Conservation (phyloP, 1,140 invertebrate species). For the Papilio xuthus region DNA sequence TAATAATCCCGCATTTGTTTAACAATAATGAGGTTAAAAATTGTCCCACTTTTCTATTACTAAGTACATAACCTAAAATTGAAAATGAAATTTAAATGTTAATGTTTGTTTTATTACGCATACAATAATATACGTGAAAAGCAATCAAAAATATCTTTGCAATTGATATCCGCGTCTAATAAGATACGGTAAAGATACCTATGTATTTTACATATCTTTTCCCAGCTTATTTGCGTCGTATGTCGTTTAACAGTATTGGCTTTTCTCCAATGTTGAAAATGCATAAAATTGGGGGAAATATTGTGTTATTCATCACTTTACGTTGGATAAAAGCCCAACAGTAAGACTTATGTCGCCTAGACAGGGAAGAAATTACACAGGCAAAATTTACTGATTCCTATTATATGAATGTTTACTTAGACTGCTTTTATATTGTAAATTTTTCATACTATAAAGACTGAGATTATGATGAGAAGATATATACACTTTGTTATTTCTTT, state of each 20-base stretch:
- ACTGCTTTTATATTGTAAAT: not conserved
- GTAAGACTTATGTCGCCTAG: not conserved
- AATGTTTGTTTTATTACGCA: too few relatives aligned
- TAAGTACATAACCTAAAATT: too few relatives aligned
- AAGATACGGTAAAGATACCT: not conserved
- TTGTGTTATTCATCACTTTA: not conserved
- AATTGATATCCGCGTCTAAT: not conserved
- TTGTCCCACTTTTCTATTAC: not conserved
- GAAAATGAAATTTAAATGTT: too few relatives aligned
- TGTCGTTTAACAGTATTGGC: not conserved
- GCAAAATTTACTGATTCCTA: too few relatives aligned
- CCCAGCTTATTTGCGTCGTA: not conserved
- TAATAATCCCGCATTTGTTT: slow-evolving; percentile 1
- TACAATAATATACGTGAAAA: too few relatives aligned
- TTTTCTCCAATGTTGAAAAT: slow-evolving; percentile 9
- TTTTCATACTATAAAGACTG: too few relatives aligned
- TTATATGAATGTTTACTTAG: not conserved
- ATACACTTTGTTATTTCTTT: not conserved
- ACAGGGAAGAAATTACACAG: not conserved
- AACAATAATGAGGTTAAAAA: not conserved
- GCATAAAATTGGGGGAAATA: not conserved
- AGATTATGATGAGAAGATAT: not conserved
- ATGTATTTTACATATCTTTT: not conserved
- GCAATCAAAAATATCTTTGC: not conserved
- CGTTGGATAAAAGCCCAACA: slow-evolving; percentile 3